A percentile compares a stretch with the other conserved stretches of the same genome.
Evolutionary conservation across 2,888 invertebrate genomes (phyloP).

Genomic region (Philonicus albiceps): DNA sequence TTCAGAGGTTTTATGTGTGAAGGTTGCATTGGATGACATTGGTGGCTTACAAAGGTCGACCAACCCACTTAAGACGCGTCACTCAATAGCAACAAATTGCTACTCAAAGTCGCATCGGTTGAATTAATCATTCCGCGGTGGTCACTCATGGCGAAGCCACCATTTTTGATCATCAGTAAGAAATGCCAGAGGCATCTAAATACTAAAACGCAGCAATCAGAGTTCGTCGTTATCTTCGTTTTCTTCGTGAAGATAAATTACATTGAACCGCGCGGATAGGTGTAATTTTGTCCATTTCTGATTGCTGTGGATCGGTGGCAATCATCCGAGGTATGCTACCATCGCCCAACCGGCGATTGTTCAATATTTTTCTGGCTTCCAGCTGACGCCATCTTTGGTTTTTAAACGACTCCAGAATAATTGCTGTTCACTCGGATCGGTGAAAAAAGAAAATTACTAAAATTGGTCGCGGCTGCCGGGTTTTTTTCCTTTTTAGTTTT

Average conservation of each 20-base stretch:
- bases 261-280: not conserved
- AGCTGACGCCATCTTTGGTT: slow-evolving; percentile 29
- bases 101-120: not conserved
- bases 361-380: not conserved
- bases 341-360: not conserved
- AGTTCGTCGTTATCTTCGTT: not conserved
- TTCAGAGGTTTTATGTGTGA: slow-evolving; percentile 40
- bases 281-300: slow-evolving; percentile 27
- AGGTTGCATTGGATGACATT: slow-evolving; percentile 26
- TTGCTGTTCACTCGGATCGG: not conserved
- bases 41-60: not conserved
- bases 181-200: not conserved
- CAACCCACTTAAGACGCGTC: not conserved
- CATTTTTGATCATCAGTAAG: slow-evolving; percentile 17
- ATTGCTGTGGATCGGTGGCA: slow-evolving; percentile 14
- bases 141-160: not conserved
- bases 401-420: not conserved
- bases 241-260: not conserved
- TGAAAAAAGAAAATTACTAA: slow-evolving; percentile 22
- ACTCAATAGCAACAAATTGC: not conserved
- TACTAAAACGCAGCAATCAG: slow-evolving; percentile 15
- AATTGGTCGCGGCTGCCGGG: not conserved
- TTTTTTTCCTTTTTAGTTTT: not conserved
- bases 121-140: not conserved
- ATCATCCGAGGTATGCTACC: not conserved